phyloP scores from a whole-genome alignment of 2,888 invertebrate species.

The Cosmia trapezina region DNA sequence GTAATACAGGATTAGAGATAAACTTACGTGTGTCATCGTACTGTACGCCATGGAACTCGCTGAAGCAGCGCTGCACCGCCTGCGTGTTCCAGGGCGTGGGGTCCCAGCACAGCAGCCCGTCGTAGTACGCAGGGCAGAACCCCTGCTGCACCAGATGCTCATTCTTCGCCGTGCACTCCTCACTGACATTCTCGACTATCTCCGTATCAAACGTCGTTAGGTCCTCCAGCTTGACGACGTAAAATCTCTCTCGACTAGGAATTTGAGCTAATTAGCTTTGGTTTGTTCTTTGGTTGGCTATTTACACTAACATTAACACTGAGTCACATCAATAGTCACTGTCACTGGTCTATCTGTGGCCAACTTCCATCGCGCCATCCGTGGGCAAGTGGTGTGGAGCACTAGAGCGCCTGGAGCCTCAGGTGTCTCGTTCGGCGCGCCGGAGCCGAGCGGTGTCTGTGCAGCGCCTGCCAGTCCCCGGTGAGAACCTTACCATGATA shows the following conservation, averaged over 20 bases:
- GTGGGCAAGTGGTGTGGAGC: slow-evolving; percentile 16
- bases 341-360: slow-evolving; percentile 69
- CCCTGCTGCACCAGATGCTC: slow-evolving; percentile 74
- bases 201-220: slow-evolving; percentile 83
- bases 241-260: slow-evolving; percentile 69
- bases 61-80: slow-evolving; percentile 94
- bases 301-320: slow-evolving; percentile 68
- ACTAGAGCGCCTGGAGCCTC: slow-evolving; percentile 59
- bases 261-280: slow-evolving; percentile 72
- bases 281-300: slow-evolving; percentile 75
- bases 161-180: slow-evolving; percentile 82
- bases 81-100: slow-evolving; percentile 92
- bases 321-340: slow-evolving; percentile 66
- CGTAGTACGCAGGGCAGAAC: slow-evolving; percentile 93
- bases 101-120: slow-evolving; percentile 96
- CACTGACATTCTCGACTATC: slow-evolving; percentile 82
- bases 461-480: slow-evolving; percentile 78
- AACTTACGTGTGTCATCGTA: slow-evolving; percentile 96
- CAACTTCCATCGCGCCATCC: slow-evolving; percentile 71
- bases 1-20: slow-evolving; percentile 49
- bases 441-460: slow-evolving; percentile 79
- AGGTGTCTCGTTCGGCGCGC: slow-evolving; percentile 76
- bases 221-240: slow-evolving; percentile 87
- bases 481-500: slow-evolving; percentile 88
- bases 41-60: slow-evolving; percentile 93